phyloP scores from a whole-genome alignment of 2,113 vertebrate species.

The Podarcis muralis region DNA sequence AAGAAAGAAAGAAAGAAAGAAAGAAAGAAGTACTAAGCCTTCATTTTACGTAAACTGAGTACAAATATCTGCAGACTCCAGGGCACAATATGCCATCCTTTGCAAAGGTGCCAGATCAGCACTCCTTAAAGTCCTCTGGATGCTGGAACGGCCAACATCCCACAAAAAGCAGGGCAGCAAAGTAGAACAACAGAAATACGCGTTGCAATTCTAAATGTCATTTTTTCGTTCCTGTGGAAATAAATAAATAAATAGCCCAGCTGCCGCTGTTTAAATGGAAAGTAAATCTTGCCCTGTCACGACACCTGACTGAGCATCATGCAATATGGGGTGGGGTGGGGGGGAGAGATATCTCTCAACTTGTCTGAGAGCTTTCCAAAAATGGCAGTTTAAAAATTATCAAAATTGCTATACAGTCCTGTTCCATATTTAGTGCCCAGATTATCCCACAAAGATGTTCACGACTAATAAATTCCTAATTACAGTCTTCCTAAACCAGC shows the following conservation, averaged over 20 bases:
- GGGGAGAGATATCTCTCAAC: constrained; percentile 18
- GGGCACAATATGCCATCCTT: constrained; percentile 19
- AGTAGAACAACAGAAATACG: neutral
- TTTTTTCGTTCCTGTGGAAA: neutral
- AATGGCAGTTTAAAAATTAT: constrained; percentile 39
- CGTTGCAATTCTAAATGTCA: neutral
- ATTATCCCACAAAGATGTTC: constrained; percentile 13
- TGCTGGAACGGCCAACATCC: constrained; percentile 31
- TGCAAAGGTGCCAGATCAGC: constrained; percentile 42
- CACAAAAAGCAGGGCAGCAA: neutral
- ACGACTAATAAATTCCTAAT: constrained; percentile 31
- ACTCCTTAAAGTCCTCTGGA: neutral
- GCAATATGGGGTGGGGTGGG: neutral
- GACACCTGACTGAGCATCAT: constrained; percentile 9
- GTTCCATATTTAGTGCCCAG: neutral
- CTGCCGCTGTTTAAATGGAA: neutral
- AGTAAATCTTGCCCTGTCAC: constrained; percentile 48
- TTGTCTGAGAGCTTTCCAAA: constrained; percentile 26
- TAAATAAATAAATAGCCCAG: neutral
- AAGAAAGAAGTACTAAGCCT: neutral
- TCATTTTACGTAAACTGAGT: constrained; percentile 41
- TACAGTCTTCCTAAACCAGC: neutral
- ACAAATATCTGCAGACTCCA: constrained; percentile 44
- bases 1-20: too few relatives aligned
- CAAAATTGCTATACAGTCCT: neutral